Conservation (phyloP, 2,113 vertebrate species). For the Myiozetetes cayanensis region DNA sequence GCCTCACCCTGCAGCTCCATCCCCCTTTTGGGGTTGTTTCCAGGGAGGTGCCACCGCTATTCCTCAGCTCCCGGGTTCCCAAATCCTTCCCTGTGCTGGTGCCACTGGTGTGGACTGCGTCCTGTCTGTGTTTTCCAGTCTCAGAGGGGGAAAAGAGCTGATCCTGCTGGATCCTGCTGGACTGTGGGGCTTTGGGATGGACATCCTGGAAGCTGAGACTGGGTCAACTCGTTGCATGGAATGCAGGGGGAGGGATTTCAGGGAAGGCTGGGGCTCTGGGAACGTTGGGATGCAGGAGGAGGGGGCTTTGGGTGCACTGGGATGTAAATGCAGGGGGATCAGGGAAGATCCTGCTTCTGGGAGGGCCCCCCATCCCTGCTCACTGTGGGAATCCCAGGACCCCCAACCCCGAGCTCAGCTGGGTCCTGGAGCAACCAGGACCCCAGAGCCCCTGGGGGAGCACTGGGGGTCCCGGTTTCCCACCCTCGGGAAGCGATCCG, state of each 20-base stretch:
- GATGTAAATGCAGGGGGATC: not conserved
- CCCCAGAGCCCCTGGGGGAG: rapidly evolving
- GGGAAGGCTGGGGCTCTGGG: not conserved
- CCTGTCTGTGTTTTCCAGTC: not conserved
- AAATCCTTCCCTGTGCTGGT: not conserved
- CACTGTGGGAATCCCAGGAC: not conserved
- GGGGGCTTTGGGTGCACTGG: not conserved
- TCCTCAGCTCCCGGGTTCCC: not conserved
- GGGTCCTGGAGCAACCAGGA: not conserved
- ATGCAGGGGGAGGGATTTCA: not conserved
- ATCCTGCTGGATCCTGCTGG: not conserved
- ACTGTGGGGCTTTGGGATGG: not conserved
- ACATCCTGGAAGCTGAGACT: rapidly evolving
- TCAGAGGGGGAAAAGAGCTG: not conserved
- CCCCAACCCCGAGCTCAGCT: not conserved
- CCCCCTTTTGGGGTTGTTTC: not conserved
- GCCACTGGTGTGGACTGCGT: too few relatives aligned
- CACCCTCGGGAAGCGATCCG: rapidly evolving
- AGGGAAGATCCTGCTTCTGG: not conserved
- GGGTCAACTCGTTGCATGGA: not conserved
- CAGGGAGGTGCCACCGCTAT: not conserved
- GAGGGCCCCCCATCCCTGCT: not conserved
- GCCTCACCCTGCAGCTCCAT: not conserved
- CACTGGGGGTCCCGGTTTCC: rapidly evolving
- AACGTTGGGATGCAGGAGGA: not conserved